Evolutionary conservation across 2,888 invertebrate genomes (phyloP), one percentile per base, ranked within the genome.

Genomic region (Eupithecia vulgata): DNA sequence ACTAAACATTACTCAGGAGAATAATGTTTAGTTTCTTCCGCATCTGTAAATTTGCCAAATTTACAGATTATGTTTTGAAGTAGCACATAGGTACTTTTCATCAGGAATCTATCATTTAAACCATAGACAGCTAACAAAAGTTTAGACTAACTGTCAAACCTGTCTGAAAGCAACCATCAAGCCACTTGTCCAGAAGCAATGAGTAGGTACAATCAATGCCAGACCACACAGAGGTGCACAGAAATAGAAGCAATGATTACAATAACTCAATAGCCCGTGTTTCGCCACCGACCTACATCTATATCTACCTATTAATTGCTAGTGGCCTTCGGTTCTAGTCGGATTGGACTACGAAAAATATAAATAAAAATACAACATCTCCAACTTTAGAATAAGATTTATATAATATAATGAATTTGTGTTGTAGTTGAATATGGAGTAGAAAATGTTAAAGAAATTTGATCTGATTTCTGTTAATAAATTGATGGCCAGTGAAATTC

Each of bases 231-330:
- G 70, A 13, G 76, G 74, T 71, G 72, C 72, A 73, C 78, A 71
- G 79, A 80, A 80, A 80, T 80, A 71, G 77, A 77, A 52, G 70
- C 45, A 73, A 77, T 74, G 71, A 76, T 71, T 69, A 76, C 77
- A 75, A 79, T 79, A 73, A 74, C 76, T 75, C 77, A 73, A 76
- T 76, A 74, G 57, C 71, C 67, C 70, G 72, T 68, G 70, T 73
- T 78, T 78, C 75, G 72, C 66, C 74, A 75, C 45, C 75, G 79
- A 80, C 83, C 84, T 76, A 81, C 72, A 77, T 71, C 25, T 35
- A 62, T 37, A 37, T 37, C 17, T 37, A 62, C 13, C 6, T 40
- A 76, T 68, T 75, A 77, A 81, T 68, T 57, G 59, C 59, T 57
- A 25, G 0, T 35, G 35, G 71, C 68, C 74, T 40, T 71, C 68